Conservation (phyloP, 2,113 vertebrate genomes). For the Vicugna pacos region DNA sequence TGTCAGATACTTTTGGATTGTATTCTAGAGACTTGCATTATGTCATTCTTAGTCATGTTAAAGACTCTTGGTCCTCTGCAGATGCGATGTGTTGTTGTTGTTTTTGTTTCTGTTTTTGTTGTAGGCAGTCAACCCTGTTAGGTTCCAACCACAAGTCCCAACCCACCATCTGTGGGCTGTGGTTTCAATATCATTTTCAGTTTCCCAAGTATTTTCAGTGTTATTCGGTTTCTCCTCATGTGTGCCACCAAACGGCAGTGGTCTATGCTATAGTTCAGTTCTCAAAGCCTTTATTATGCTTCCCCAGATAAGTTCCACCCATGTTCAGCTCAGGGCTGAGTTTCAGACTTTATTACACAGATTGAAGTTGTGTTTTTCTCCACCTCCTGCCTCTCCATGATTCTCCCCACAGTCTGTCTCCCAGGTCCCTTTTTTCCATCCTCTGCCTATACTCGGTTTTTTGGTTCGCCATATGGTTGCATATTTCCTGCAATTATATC, state of each 20-base stretch:
- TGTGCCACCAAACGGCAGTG: background rate
- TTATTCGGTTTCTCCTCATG: background rate
- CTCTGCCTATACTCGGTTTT: background rate
- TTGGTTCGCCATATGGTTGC: background rate
- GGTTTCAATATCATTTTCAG: slow-evolving; percentile 9
- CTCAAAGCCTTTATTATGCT: background rate
- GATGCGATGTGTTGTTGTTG: background rate
- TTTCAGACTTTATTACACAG: background rate
- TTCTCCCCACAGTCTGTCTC: background rate
- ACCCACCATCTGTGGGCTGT: background rate
- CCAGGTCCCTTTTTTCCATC: background rate
- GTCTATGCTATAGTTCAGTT: background rate
- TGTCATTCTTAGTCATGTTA: background rate
- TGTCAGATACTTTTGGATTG: background rate
- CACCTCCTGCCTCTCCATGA: background rate
- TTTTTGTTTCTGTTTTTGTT: background rate
- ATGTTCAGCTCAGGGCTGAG: background rate
- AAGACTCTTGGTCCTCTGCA: background rate
- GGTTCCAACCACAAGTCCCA: background rate
- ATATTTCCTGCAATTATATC: background rate
- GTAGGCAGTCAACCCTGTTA: background rate
- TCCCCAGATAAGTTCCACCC: background rate
- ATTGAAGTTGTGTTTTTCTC: background rate
- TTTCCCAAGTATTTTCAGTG: background rate
- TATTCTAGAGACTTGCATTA: background rate